Evolutionary conservation across 2,888 invertebrate genomes (phyloP).

Genomic region (Brachyptera putata): DNA sequence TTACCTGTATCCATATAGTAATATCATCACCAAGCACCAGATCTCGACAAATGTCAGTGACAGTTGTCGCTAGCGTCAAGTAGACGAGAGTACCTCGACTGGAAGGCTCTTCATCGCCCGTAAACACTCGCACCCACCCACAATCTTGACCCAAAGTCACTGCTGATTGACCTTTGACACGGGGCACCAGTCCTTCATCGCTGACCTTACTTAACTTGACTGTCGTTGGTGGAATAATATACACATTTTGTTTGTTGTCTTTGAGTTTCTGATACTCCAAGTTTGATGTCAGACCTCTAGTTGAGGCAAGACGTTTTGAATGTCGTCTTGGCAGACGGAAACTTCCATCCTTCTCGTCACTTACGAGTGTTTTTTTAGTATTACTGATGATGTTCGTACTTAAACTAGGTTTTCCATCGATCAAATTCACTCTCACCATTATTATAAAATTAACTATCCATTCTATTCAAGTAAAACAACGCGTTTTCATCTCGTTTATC

Average conservation of each 20-base stretch:
- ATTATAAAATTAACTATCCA: no score
- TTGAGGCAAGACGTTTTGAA: constrained; percentile 43
- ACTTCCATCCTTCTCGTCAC: constrained; percentile 21
- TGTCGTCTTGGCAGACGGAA: constrained; percentile 35
- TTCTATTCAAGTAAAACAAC: no score
- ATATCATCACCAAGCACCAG: constrained; percentile 49
- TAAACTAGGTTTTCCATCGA: constrained; percentile 27
- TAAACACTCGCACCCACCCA: constrained; percentile 61
- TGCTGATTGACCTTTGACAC: constrained; percentile 16
- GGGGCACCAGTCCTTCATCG: constrained; percentile 1
- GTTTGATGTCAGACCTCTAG: constrained; percentile 38
- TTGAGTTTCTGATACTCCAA: constrained; percentile 28
- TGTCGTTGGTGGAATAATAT: not conserved
- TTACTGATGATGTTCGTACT: constrained; percentile 1
- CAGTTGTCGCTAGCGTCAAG: constrained; percentile 54
- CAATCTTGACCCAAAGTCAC: constrained; percentile 49
- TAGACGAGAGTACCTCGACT: constrained; percentile 56
- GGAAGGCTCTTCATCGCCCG: constrained; percentile 50
- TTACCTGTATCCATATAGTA: constrained; percentile 49
- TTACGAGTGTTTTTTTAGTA: not conserved
- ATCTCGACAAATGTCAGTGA: constrained; percentile 47
- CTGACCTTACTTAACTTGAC: not conserved
- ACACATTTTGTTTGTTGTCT: constrained; percentile 1
- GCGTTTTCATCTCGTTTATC: no score
- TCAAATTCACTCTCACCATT: constrained; percentile 37